Conservation (phyloP, 1,140 invertebrate species). For the Achatina immaculata region DNA sequence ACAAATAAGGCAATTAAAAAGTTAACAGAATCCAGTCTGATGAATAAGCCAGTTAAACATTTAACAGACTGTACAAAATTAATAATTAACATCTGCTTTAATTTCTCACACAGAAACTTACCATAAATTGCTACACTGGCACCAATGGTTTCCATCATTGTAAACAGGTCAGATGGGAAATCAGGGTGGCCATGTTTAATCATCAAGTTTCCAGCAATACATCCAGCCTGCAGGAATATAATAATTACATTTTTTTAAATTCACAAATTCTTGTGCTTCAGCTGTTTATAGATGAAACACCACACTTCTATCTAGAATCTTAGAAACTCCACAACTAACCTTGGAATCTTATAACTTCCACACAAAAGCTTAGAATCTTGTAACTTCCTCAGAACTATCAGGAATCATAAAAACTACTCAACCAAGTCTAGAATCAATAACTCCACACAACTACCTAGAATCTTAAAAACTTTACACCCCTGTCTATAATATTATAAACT, state of each 20-base stretch:
- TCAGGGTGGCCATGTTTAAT: constrained; percentile 80
- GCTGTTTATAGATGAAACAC: neutral
- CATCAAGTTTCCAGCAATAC: constrained; percentile 83
- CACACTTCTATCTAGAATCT: neutral
- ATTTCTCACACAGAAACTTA: constrained; percentile 28
- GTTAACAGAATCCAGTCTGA: neutral
- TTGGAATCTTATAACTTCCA: neutral
- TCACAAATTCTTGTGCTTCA: neutral
- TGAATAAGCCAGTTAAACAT: neutral
- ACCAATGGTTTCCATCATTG: constrained; percentile 79
- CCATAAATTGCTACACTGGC: constrained; percentile 76
- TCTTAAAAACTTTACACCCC: too few species aligned
- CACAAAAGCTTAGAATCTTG: neutral
- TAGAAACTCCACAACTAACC: neutral
- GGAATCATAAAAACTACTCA: neutral
- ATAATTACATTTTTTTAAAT: constrained; percentile 4
- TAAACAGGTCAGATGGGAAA: constrained; percentile 84
- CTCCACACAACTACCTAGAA: too few species aligned
- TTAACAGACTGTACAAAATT: neutral
- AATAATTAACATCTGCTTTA: neutral
- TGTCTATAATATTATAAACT: too few species aligned
- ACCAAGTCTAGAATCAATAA: too few species aligned
- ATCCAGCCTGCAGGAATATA: constrained; percentile 70
- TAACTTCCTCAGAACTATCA: neutral
- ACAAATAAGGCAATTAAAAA: neutral